A percentile compares a stretch with the other conserved stretches of the same genome.
Conservation (phyloP, 2,888 invertebrate species). For the Parelbella ahira region DNA sequence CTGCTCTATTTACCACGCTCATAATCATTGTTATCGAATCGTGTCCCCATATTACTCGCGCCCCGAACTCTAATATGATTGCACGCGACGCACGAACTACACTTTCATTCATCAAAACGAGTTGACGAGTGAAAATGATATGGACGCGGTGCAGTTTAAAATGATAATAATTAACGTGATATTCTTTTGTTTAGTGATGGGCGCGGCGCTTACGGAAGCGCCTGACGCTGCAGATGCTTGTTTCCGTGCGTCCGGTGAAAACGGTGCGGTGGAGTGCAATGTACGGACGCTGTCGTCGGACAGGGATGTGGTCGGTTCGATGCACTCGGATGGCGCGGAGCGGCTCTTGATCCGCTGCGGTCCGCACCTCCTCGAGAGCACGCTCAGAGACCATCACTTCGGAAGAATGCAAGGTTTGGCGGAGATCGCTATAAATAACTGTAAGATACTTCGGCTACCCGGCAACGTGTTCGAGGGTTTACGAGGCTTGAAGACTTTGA, state of each 20-base stretch:
- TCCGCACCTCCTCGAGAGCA: conserved; percentile 82
- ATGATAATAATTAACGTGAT: conserved; percentile 76
- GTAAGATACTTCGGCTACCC: conserved; percentile 89
- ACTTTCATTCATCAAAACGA: conserved; percentile 57
- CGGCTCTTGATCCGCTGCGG: conserved; percentile 88
- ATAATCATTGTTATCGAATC: conserved; percentile 55
- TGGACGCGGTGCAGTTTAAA: conserved; percentile 75
- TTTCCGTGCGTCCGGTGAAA: conserved; percentile 65
- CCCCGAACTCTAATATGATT: conserved; percentile 59
- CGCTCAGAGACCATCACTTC: conserved; percentile 86
- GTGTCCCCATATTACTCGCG: conserved; percentile 50
- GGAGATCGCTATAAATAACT: conserved; percentile 87
- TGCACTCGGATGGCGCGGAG: conserved; percentile 86
- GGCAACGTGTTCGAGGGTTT: conserved; percentile 90
- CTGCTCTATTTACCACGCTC: conserved; percentile 53
- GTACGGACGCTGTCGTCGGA: conserved; percentile 86
- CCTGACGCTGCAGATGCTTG: conserved; percentile 69
- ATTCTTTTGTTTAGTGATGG: conserved; percentile 78
- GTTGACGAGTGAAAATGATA: conserved; percentile 73
- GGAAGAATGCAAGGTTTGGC: conserved; percentile 87
- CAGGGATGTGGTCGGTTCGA: conserved; percentile 82
- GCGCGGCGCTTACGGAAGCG: conserved; percentile 76
- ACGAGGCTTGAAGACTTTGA: conserved; percentile 87
- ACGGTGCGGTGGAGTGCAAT: conserved; percentile 79
- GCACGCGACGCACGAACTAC: conserved; percentile 50